These are phyloP conservation scores for Catharus fuscescens DNA, from an alignment of 2,113 vertebrate genomes.

Conservation along the genomic window DNA sequence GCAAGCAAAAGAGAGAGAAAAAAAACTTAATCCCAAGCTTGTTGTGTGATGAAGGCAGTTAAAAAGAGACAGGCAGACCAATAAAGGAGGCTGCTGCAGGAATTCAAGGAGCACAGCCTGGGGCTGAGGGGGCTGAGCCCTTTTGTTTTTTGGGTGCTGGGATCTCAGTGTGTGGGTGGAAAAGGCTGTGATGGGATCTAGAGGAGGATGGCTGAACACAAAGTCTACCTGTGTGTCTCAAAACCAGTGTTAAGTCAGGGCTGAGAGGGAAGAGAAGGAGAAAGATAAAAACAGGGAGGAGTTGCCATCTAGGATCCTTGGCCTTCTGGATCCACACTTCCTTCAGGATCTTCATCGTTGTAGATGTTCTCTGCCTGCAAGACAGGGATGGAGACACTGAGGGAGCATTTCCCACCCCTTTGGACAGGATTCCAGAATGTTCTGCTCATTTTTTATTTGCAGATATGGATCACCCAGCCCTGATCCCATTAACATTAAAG, in stretches of 20 bases:
- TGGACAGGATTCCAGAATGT: background rate
- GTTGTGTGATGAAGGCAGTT: constrained; percentile 26
- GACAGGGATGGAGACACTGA: background rate
- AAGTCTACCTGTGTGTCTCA: constrained; percentile 70
- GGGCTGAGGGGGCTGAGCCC: constrained; percentile 17
- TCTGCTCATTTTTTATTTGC: background rate
- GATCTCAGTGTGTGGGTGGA: constrained; percentile 32
- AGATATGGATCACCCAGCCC: background rate
- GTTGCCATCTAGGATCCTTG: constrained; percentile 78
- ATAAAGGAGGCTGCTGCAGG: constrained; percentile 36
- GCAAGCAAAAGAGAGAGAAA: background rate
- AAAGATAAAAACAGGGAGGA: constrained; percentile 38
- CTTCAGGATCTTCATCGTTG: constrained; percentile 97
- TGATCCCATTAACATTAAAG: background rate
- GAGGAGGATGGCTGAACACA: constrained; percentile 60
- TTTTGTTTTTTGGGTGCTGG: background rate
- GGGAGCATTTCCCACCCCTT: background rate
- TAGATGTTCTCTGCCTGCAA: constrained; percentile 98
- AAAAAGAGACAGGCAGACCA: background rate
- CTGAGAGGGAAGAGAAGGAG: constrained; percentile 62
- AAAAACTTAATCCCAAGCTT: background rate
- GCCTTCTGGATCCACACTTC: constrained; percentile 92
- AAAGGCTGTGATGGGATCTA: constrained; percentile 42
- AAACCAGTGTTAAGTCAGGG: constrained; percentile 78
- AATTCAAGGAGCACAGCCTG: constrained; percentile 27